Base-by-base conservation (phyloP, 1,140 invertebrate species). In the Ruditapes philippinarum region DNA sequence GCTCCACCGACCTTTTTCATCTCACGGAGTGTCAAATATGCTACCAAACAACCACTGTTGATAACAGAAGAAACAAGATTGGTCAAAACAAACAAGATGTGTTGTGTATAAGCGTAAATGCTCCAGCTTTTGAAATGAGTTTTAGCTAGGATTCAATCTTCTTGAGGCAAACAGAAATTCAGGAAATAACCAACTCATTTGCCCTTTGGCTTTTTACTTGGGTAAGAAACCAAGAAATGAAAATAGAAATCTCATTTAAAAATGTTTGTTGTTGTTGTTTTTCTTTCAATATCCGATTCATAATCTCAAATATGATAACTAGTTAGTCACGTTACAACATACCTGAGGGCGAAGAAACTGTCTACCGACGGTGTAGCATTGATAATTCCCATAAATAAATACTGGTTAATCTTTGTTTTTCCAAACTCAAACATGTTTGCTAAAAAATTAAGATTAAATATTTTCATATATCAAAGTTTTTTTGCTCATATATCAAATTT, bases 1-100 rank as follows among this genome's bases (percentile, higher is more conserved):
- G 57, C 42, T 74, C 83, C 83, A 14, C 83, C 83, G 12, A 51
- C 42, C 33, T 62, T 86, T 28, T 86, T 60, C 17, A 86, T 17
- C 36, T 86, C 83, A 0, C 38, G 40, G 28, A 86, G 51, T 0
- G 83, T 42, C 49, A 86, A 33, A 38, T 76, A 86, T 1, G 70
- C 83, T 12, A 86, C 51, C 17, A 86, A 51, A 40, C 31, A 42
- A 33, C 83, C 83, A 28, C 83, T 86, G 54, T 12, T 76, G 7
- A 74, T 14, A 25, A 45, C 42, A 45, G 14, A 45, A 45, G 42
- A n/a, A 60, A 60, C 54, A 28, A 5, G 7, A 11, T 60, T 60
- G 19, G 7, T 60, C 25, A 60, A 19, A 60, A 60, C 19, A 60
- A n/a, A n/a, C n/a, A n/a, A n/a, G n/a, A n/a, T n/a, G n/a, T n/a